Evolutionary conservation across 2,113 vertebrate species (phyloP).

Genomic region (Lamprologus tigripictilis): DNA sequence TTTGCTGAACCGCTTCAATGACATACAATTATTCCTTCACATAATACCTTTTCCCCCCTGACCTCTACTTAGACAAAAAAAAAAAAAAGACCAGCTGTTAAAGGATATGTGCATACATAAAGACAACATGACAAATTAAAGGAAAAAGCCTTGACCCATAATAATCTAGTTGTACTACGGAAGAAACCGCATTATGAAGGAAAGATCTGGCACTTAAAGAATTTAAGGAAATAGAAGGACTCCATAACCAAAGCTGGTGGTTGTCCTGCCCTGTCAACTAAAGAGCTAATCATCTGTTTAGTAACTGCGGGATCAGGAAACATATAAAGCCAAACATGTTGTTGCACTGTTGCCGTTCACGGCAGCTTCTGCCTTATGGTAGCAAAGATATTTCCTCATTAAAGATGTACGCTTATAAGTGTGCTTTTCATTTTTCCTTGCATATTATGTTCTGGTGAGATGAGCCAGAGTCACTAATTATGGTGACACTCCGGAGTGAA

Average conservation of each 20-base stretch:
- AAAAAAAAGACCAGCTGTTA: not conserved
- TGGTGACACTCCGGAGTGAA: not conserved
- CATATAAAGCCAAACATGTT: not conserved
- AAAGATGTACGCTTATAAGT: not conserved
- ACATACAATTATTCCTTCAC: not conserved
- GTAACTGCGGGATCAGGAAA: not conserved
- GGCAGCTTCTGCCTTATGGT: not conserved
- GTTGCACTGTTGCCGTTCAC: not conserved
- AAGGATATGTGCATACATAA: not conserved
- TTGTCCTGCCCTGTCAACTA: not conserved
- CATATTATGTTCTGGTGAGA: not conserved
- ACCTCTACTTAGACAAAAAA: not conserved
- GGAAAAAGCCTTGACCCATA: not conserved
- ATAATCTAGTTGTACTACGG: not conserved
- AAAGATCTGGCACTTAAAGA: not conserved
- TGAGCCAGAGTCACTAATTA: not conserved
- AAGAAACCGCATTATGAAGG: not conserved
- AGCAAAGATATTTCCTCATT: not conserved
- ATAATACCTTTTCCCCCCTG: not conserved
- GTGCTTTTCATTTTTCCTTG: not conserved
- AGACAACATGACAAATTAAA: not conserved
- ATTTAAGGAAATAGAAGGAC: not conserved
- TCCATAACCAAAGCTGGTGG: not conserved
- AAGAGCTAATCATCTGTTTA: not conserved
- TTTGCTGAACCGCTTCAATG: not conserved